A percentile compares a stretch with the other conserved stretches of the same genome.
These are phyloP conservation scores for Pangasius mekongensis DNA, from an alignment of 2,797 vertebrate genomes.

Conservation along the genomic window DNA sequence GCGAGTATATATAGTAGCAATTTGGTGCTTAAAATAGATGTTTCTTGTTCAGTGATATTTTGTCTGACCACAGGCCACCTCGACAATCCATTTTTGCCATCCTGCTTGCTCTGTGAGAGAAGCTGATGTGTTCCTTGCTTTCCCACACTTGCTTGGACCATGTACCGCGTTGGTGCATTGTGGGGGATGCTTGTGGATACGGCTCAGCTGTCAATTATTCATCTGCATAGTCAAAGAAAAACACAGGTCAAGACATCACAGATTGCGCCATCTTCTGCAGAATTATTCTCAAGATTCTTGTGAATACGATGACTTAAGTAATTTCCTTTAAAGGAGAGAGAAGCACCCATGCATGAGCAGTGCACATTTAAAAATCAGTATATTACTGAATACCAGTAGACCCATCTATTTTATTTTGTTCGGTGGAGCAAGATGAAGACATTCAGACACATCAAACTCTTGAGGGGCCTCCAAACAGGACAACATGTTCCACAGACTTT, in stretches of 20 bases:
- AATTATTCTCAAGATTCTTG: constrained; percentile 21
- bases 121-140: constrained; percentile 38
- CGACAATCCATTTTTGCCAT: constrained; percentile 46
- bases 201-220: constrained; percentile 40
- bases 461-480: neutral
- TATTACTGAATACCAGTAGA: constrained; percentile 21
- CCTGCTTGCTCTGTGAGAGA: constrained; percentile 47
- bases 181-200: constrained; percentile 35
- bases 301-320: constrained; percentile 12
- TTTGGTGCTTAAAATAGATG: neutral
- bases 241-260: constrained; percentile 20
- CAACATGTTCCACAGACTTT: constrained; percentile 14
- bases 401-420: constrained; percentile 4
- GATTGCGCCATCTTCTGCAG: constrained; percentile 19
- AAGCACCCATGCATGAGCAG: constrained; percentile 16
- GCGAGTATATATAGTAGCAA: neutral
- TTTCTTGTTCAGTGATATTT: neutral
- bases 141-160: constrained; percentile 36
- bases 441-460: neutral
- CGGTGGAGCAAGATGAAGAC: neutral
- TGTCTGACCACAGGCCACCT: constrained; percentile 34
- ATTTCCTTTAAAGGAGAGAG: constrained; percentile 20
- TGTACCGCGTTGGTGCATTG: constrained; percentile 30
- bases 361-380: constrained; percentile 23
- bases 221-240: constrained; percentile 40